Base-by-base conservation (phyloP, 1,140 invertebrate species). In the Scaptomyza montana region DNA sequence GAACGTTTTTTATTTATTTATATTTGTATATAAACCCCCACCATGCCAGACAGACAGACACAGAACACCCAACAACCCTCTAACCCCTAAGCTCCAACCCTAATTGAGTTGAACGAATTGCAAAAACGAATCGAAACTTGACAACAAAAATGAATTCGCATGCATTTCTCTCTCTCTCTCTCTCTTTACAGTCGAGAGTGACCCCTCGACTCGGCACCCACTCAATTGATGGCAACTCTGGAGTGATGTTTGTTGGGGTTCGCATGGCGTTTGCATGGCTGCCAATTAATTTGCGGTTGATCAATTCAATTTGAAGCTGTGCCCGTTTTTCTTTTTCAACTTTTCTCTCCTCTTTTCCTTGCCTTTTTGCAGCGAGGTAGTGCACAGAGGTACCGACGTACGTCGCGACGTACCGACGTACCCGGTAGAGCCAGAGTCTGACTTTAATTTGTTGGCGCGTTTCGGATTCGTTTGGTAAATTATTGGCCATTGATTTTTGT, bases 211-310 rank as follows among this genome's bases (percentile, higher is more conserved):
- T 43, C 8, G n/a, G 36, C 51, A 54, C 21, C 54, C 59, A 54
- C 59, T 54, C 56, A 2, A 25, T 25, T 25, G 21, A 25, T 51
- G 61, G 4, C 30, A 41, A 53, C 33, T 43, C 55, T 36, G 19
- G 25, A 41, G 25, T 49, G 50, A 25, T 47, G 5, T 47, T 39
- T 33, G 71, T 64, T 59, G 68, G 46, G 51, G 57, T 33, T 60
- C 76, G 62, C 60, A 73, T 62, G 76, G 76, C 80, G 76, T 71
- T 89, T 85, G 86, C 80, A 86, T 85, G 86, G 81, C 75, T 77
- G 75, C 69, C 80, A 91, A 91, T 91, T 90, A 91, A 91, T 91
- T 91, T 91, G 89, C 82, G 89, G 89, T 91, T 89, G 82, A 91
- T 91, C 89, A 91, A 91, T 91, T 91, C 89, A 91, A 91, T 91